Percentiles rank a stretch among this genome's conserved stretches.
These are phyloP conservation scores for Tokudaia muenninki DNA, from an alignment of 2,797 vertebrate genomes.

Conservation along the genomic window DNA sequence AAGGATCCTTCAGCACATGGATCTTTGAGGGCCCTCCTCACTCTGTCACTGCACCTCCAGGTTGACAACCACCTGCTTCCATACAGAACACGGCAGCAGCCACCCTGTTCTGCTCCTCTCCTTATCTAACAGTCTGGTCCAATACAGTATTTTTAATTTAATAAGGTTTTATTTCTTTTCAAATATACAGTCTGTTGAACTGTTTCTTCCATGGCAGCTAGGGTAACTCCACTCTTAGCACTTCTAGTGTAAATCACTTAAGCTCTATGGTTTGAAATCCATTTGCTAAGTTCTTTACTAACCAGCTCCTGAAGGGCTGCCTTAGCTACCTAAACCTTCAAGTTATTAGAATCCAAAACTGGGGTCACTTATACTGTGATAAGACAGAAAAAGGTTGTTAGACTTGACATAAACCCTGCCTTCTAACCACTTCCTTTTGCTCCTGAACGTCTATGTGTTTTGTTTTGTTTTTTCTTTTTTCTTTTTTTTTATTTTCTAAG, in stretches of 20 bases:
- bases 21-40: too few relatives aligned
- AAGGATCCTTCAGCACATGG: not conserved
- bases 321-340: slow-evolving; percentile 78
- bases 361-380: slow-evolving; percentile 95
- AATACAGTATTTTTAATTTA: not conserved
- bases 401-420: slow-evolving; percentile 98
- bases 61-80: not conserved
- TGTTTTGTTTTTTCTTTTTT: slow-evolving; percentile 98
- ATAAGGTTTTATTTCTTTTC: not conserved
- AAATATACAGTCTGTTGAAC: not conserved
- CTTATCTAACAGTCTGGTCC: not conserved
- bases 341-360: slow-evolving; percentile 97
- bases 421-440: slow-evolving; percentile 99
- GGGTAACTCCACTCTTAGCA: not conserved
- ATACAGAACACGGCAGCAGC: not conserved
- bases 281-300: not conserved
- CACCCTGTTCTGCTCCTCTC: not conserved
- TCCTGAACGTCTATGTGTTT: slow-evolving; percentile 97
- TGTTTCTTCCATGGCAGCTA: not conserved
- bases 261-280: not conserved
- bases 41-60: not conserved
- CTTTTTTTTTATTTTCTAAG: slow-evolving; percentile 95
- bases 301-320: not conserved
- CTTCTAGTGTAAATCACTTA: not conserved
- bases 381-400: slow-evolving; percentile 97